phyloP scores from a whole-genome alignment of 2,113 vertebrate species.

The Pygathrix nemaeus region DNA sequence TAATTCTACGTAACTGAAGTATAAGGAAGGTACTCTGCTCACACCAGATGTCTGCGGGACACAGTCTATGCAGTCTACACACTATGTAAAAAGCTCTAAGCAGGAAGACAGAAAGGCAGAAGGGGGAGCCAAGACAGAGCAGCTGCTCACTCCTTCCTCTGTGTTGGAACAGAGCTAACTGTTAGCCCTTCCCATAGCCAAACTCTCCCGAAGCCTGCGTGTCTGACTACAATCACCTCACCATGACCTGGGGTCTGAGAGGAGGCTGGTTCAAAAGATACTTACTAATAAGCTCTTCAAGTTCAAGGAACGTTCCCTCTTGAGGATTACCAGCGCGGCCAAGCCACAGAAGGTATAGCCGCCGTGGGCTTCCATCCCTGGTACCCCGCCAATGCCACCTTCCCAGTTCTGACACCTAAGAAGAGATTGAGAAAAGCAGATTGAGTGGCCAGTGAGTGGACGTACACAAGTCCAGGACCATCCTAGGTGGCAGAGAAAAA shows the following conservation, averaged over 20 bases:
- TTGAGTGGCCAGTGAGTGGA: not conserved
- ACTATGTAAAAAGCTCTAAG: not conserved
- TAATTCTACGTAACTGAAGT: not conserved
- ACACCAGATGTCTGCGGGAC: not conserved
- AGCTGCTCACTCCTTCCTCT: not conserved
- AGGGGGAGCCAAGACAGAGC: not conserved
- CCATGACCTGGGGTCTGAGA: too few species aligned
- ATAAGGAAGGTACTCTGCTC: not conserved
- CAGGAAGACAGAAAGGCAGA: not conserved
- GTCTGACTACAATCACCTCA: not conserved
- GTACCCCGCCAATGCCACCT: slow-evolving; percentile 95
- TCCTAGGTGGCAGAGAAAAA: not conserved
- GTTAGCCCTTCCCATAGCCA: not conserved
- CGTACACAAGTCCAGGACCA: not conserved
- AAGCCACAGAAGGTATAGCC: slow-evolving; percentile 97
- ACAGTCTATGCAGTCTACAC: not conserved
- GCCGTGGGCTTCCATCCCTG: slow-evolving; percentile 95
- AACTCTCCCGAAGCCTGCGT: not conserved
- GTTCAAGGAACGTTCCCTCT: slow-evolving; percentile 93
- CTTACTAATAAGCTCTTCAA: slow-evolving; percentile 94
- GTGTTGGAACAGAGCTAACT: not conserved
- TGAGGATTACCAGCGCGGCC: slow-evolving; percentile 94
- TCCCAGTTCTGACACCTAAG: slow-evolving; percentile 98
- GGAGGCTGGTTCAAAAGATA: not conserved
- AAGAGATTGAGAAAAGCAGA: not conserved